These are phyloP conservation scores for Pseudomyrmex concolor DNA, from an alignment of 1,140 invertebrate genomes.

Conservation along the genomic window DNA sequence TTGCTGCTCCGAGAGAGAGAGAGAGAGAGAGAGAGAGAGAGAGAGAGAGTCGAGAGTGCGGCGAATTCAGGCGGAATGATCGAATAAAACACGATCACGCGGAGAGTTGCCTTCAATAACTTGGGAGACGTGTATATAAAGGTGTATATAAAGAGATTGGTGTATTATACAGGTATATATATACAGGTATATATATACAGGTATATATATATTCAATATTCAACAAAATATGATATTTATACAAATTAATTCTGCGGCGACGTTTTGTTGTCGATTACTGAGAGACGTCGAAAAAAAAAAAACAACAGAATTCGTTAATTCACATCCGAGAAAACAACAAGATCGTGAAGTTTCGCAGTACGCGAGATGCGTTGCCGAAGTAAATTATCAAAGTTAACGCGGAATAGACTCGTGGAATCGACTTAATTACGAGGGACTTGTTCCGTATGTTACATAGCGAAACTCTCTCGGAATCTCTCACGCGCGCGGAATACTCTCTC, in stretches of 20 bases:
- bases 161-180: not conserved
- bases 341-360: not conserved
- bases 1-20: not conserved
- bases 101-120: no score
- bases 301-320: not conserved
- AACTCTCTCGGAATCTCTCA: slow-evolving; percentile 49
- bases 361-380: slow-evolving; percentile 6
- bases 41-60: not conserved
- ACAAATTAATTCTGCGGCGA: not conserved
- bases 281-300: not conserved
- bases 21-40: slow-evolving; percentile 3
- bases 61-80: no score
- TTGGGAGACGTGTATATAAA: not conserved
- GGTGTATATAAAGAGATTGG: no score
- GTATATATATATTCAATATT: not conserved
- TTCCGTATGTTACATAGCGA: slow-evolving; percentile 44
- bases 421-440: slow-evolving; percentile 52
- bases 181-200: not conserved
- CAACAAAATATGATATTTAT: not conserved
- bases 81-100: no score
- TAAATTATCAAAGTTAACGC: slow-evolving; percentile 55
- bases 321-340: not conserved
- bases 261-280: not conserved
- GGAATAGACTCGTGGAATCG: slow-evolving; percentile 44
- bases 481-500: slow-evolving; percentile 24